Base-by-base conservation (phyloP, 2,113 vertebrate genomes). In the Procapra przewalskii region DNA sequence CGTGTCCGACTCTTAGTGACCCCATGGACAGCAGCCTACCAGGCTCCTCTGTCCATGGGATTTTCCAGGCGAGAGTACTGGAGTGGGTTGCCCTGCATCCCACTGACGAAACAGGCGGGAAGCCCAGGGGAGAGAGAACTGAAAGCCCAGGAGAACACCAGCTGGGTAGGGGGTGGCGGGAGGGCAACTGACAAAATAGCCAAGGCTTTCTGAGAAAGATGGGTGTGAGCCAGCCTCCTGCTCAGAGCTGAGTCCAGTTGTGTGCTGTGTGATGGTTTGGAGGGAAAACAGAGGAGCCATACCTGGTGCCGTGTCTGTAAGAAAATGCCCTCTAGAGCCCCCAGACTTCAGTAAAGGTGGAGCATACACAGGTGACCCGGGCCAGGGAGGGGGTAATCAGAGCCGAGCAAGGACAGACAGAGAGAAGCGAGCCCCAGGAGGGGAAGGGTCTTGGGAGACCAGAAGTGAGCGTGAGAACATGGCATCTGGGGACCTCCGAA, bases 361-460 rank as follows among this genome's bases (percentile, higher is more conserved):
- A 27, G 2, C 0, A 4, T 23, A 33, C n/a, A 13, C 36, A 54
- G 7, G 54, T 25, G 43, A 4, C 23, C 54, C 14, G 0, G 6
- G 55, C 10, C 7, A 5, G 1, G 40, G 3, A 0, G 0, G 0
- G 82, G 43, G n/a, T 4, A 16, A 4, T 12, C 5, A 12, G 54
- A 36, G 27, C 77, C 1, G 0, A 25, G 33, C 19, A 8, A 14
- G 13, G 12, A 21, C 59, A 36, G n/a, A 9, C 50, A 40, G 80
- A 3, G 7, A 33, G 48, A 83, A 62, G 82, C 3, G 1, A 59
- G 64, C 55, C 9, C 9, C 5, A 12, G 55, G 36, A 33, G 43
- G 45, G 0, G 27, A 43, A 23, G 67, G 1, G 43, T 54, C 6
- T 6, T 0, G 8, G 50, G 40, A 12, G 7, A 16, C 21, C 36